A percentile compares a stretch with the other conserved stretches of the same genome.
phyloP scores from a whole-genome alignment of 1,140 invertebrate genomes.

The Meloidogyne hapla region DNA sequence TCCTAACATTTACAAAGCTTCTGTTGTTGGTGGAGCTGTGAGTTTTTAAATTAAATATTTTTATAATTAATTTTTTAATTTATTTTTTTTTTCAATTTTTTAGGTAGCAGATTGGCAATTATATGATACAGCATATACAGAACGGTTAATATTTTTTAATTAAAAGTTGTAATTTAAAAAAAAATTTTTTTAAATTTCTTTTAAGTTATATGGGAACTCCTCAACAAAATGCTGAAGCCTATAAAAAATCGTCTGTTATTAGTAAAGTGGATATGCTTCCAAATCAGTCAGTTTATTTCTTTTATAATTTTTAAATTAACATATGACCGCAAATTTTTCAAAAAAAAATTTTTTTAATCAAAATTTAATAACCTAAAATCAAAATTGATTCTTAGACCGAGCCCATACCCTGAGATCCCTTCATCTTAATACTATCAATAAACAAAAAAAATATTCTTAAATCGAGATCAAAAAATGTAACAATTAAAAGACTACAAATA shows the following conservation, averaged over 20 bases:
- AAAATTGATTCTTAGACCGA: no score
- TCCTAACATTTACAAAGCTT: constrained; percentile 64
- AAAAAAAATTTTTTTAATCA: no score
- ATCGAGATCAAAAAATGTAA: no score
- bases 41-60: constrained; percentile 67
- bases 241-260: constrained; percentile 76
- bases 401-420: no score
- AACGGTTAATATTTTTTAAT: constrained; percentile 41
- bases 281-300: constrained; percentile 75
- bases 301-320: not conserved
- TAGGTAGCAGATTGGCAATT: constrained; percentile 77
- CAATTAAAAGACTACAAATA: no score
- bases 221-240: constrained; percentile 74
- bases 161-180: no score
- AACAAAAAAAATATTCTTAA: no score
- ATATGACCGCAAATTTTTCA: no score
- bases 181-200: not conserved
- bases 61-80: no score
- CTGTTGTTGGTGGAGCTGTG: constrained; percentile 92
- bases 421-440: no score
- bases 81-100: not conserved
- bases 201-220: constrained; percentile 88
- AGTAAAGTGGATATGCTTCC: constrained; percentile 81
- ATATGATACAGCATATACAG: constrained; percentile 91
- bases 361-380: no score